These are phyloP conservation scores for Lepidurus packardi DNA, from an alignment of 1,140 invertebrate species.

Conservation along the genomic window DNA sequence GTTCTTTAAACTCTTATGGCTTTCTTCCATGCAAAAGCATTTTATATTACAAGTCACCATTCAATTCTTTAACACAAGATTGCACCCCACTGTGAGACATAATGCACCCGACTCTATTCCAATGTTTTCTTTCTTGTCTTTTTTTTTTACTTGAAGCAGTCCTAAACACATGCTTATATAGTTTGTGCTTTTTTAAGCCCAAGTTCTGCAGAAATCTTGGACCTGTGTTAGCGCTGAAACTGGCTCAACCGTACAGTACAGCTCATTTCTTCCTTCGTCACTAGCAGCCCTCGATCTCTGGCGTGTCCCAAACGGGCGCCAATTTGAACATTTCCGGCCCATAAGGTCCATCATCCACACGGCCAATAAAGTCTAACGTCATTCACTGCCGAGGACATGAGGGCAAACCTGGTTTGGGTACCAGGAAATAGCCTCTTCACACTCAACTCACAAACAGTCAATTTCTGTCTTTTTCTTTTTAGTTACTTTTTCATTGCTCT, in stretches of 20 bases:
- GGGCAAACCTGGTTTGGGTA: constrained; percentile 14
- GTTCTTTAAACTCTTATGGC: not conserved
- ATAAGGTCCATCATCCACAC: constrained; percentile 18
- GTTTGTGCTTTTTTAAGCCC: not conserved
- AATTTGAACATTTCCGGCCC: constrained; percentile 18
- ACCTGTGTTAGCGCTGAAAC: not conserved
- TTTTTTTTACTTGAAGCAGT: not conserved
- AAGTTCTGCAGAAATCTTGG: not conserved
- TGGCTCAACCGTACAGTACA: not conserved
- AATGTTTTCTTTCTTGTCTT: not conserved
- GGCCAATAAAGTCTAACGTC: constrained; percentile 18
- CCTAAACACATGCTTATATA: not conserved
- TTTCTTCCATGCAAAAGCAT: not conserved
- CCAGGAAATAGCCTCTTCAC: constrained; percentile 18
- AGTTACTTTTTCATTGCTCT: not conserved
- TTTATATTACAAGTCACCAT: not conserved
- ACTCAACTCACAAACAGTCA: not conserved
- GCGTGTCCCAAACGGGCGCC: constrained; percentile 16
- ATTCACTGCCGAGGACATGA: constrained; percentile 3
- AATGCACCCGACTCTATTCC: not conserved
- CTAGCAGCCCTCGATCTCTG: not conserved
- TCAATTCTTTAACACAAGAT: not conserved
- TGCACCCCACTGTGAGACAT: not conserved
- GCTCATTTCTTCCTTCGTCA: not conserved
- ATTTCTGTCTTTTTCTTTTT: not conserved